phyloP scores from a whole-genome alignment of 2,113 vertebrate species.

The western clawed frog (Xenopus tropicalis) region DNA sequence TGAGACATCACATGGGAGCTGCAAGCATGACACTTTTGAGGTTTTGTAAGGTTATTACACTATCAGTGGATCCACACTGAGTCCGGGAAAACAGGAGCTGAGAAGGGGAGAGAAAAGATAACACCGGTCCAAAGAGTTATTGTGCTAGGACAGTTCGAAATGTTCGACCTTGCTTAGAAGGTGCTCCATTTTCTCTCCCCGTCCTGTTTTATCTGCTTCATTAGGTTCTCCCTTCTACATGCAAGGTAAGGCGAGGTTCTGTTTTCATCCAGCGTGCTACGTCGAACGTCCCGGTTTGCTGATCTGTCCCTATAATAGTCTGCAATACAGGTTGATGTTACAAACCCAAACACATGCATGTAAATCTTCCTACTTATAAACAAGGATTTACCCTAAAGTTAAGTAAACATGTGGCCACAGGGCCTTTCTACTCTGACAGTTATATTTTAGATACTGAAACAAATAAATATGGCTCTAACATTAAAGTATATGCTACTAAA shows the following conservation, averaged over 20 bases:
- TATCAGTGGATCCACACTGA: not conserved
- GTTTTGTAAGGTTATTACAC: not conserved
- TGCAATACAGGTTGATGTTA: constrained; percentile 38
- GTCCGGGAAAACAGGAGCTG: not conserved
- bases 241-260: constrained; percentile 22
- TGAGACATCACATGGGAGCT: not conserved
- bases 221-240: constrained; percentile 36
- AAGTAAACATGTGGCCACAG: too few species aligned
- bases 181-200: constrained; percentile 43
- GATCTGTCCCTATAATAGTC: constrained; percentile 37
- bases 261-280: constrained; percentile 22
- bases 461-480: too few species aligned
- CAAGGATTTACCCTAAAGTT: not conserved
- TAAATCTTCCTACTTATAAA: not conserved
- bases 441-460: too few species aligned
- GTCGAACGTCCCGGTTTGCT: constrained; percentile 9
- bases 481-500: too few species aligned
- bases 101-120: constrained; percentile 37
- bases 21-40: not conserved
- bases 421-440: too few species aligned
- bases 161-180: constrained; percentile 17
- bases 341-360: constrained; percentile 20
- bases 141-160: not conserved
- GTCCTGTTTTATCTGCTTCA: constrained; percentile 34
- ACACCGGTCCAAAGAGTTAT: constrained; percentile 8